Conservation (phyloP, 2,888 invertebrate species). For the Leptinotarsa peninsularis region DNA sequence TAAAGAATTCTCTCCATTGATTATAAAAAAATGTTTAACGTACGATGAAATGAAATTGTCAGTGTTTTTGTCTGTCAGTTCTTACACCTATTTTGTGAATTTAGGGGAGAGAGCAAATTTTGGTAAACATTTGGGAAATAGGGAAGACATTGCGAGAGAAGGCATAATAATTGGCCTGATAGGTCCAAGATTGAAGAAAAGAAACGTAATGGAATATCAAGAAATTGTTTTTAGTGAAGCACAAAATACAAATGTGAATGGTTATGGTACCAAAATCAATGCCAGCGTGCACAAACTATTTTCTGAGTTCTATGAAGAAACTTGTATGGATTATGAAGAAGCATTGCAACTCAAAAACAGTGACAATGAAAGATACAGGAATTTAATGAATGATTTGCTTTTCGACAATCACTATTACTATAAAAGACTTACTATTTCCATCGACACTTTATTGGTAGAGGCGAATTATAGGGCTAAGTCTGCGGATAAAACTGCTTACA, state of each 20-base stretch:
- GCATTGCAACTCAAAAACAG: constrained; percentile 23
- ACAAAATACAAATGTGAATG: constrained; percentile 65
- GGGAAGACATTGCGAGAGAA: constrained; percentile 62
- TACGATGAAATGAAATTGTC: constrained; percentile 74
- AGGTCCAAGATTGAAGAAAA: constrained; percentile 70
- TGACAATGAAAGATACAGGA: constrained; percentile 38
- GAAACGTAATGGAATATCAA: constrained; percentile 72
- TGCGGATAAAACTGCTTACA: constrained; percentile 69
- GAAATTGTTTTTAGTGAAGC: constrained; percentile 69
- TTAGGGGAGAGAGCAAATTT: constrained; percentile 70
- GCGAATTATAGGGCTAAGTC: constrained; percentile 71
- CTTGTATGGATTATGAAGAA: constrained; percentile 42
- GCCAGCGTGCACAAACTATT: constrained; percentile 54
- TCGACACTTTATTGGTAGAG: constrained; percentile 74
- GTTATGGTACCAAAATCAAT: constrained; percentile 61
- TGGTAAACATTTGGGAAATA: constrained; percentile 66
- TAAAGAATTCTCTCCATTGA: constrained; percentile 66
- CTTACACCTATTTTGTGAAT: constrained; percentile 71
- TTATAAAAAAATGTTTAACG: constrained; percentile 68
- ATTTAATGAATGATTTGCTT: constrained; percentile 51
- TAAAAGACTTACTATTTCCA: constrained; percentile 69
- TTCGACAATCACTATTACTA: constrained; percentile 62
- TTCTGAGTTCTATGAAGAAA: constrained; percentile 51
- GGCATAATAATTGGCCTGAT: constrained; percentile 69
- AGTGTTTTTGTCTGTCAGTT: constrained; percentile 70